A percentile compares a stretch with the other conserved stretches of the same genome.
phyloP scores from a whole-genome alignment of 53 echinoderm and acorn worm genomes.

The Antedon mediterranea region DNA sequence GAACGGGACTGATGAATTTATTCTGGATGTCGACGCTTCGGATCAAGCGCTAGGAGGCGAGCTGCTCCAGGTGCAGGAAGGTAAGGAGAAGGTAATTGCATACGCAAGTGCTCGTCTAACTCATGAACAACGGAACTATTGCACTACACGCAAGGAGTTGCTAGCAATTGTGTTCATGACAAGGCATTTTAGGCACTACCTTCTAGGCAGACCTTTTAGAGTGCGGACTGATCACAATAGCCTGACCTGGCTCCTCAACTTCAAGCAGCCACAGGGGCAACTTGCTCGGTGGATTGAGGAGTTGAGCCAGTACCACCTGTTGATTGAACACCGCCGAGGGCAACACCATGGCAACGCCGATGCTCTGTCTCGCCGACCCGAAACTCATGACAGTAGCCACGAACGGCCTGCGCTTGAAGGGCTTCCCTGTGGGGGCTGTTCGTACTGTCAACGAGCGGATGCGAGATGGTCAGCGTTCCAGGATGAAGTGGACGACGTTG shows the following conservation, averaged over 20 bases:
- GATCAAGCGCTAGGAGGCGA: slow-evolving; percentile 24
- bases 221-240: no score
- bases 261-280: slow-evolving; percentile 1
- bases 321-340: slow-evolving; percentile 12
- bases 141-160: no score
- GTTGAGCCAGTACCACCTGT: slow-evolving; percentile 6
- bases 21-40: slow-evolving; percentile 27
- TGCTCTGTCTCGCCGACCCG: background rate
- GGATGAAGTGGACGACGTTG: no score
- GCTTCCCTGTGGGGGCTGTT: no score
- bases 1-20: slow-evolving; percentile 15
- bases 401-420: no score
- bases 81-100: no score
- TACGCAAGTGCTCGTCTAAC: slow-evolving; percentile 6
- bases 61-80: slow-evolving; percentile 17
- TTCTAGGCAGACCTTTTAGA: background rate
- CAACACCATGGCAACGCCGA: slow-evolving; percentile 9
- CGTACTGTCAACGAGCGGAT: no score
- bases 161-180: background rate
- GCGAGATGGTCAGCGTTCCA: no score
- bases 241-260: no score
- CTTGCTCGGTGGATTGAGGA: slow-evolving; percentile 14
- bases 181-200: slow-evolving; percentile 4
- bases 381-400: background rate
- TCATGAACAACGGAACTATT: slow-evolving; percentile 10